Conservation (phyloP, 2,888 invertebrate genomes). For the Pocota personata region DNA sequence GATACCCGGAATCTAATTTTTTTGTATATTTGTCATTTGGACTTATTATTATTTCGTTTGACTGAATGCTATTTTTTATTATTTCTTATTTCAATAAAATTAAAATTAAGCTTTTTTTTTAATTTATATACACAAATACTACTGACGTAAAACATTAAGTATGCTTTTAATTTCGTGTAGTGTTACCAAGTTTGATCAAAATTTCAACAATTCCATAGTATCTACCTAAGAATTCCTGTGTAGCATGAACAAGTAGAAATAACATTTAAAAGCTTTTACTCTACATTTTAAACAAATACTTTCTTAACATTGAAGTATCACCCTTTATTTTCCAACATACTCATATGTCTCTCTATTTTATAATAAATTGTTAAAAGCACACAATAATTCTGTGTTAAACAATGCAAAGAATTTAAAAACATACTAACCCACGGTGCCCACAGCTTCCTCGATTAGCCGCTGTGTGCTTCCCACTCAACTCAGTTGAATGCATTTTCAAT, state of each 20-base stretch:
- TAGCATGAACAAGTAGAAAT: not conserved
- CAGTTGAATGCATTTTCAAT: not conserved
- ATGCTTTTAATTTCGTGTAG: too few species aligned
- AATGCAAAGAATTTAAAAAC: constrained; percentile 1
- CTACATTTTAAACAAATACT: not conserved
- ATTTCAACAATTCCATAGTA: not conserved
- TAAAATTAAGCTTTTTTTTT: too few species aligned
- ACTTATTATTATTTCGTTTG: too few species aligned
- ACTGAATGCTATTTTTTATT: too few species aligned
- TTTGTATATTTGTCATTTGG: too few species aligned
- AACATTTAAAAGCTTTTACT: not conserved
- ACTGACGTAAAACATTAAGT: too few species aligned
- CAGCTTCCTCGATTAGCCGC: not conserved
- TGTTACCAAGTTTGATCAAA: too few species aligned
- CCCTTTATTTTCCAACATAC: not conserved
- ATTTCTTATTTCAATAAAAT: too few species aligned
- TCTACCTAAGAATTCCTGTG: not conserved
- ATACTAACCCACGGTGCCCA: not conserved
- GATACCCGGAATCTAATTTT: too few species aligned
- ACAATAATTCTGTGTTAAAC: not conserved
- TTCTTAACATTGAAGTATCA: not conserved
- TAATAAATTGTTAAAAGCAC: not conserved
- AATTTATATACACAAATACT: too few species aligned
- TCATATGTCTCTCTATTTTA: not conserved
- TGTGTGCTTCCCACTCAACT: not conserved